These are phyloP conservation scores for Helarctos malayanus DNA, from an alignment of 2,797 vertebrate species.

Conservation along the genomic window DNA sequence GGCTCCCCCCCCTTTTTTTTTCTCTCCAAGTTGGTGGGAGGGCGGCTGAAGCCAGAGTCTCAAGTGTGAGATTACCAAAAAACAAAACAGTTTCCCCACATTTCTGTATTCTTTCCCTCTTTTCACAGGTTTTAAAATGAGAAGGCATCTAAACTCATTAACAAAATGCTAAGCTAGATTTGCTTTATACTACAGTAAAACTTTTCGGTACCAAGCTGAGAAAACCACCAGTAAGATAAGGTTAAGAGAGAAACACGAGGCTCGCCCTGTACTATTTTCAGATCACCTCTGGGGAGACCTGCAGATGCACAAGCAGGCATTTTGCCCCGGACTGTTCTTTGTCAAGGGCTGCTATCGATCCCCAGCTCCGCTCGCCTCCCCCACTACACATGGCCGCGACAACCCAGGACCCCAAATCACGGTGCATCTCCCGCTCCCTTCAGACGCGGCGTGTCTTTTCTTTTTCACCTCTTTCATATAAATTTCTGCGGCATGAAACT, in stretches of 20 bases:
- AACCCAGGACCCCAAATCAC: not conserved
- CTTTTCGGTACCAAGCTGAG: not conserved
- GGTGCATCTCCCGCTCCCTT: not conserved
- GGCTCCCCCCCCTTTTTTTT: too few relatives aligned
- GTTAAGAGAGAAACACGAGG: not conserved
- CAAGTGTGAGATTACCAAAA: not conserved
- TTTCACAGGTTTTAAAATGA: not conserved
- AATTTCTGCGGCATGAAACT: slow-evolving; percentile 49
- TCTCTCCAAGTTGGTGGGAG: not conserved
- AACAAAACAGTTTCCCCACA: not conserved
- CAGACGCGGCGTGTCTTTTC: not conserved
- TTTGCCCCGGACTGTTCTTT: not conserved
- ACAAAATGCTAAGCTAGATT: not conserved
- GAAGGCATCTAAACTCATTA: not conserved
- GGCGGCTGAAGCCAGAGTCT: not conserved
- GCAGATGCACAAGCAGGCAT: not conserved
- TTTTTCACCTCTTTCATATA: not conserved
- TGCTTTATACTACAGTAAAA: not conserved
- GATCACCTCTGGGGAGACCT: not conserved
- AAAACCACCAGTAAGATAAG: not conserved
- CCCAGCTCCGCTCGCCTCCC: not conserved
- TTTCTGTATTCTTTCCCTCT: not conserved
- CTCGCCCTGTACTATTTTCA: not conserved
- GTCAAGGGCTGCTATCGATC: not conserved
- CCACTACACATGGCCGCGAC: not conserved